Conservation (phyloP, 92 coral and sea anemone genomes). For the Nematostella vectensis region DNA sequence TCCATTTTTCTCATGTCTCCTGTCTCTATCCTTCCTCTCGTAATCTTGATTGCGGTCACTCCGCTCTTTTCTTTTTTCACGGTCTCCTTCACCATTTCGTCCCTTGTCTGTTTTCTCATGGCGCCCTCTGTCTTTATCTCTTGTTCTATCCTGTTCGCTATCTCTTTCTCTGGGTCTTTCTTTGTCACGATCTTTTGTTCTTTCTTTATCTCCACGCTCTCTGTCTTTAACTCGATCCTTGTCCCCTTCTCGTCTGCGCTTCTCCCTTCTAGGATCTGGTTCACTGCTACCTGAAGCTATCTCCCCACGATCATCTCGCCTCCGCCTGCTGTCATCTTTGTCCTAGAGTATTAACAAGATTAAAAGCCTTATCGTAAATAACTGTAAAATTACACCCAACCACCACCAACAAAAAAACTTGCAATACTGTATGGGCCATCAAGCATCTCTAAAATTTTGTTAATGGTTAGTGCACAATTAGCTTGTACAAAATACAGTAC, state of each 20-base stretch:
- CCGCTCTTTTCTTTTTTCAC: slow-evolving; percentile 18
- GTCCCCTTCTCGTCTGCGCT: slow-evolving; percentile 21
- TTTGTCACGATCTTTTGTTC: slow-evolving; percentile 22
- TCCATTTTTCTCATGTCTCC: slow-evolving; percentile 15
- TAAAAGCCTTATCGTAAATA: no score
- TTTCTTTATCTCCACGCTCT: slow-evolving; percentile 30
- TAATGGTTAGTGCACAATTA: no score
- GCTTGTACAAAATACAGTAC: no score
- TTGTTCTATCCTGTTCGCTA: slow-evolving; percentile 29
- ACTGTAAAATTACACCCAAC: no score
- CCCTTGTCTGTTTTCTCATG: slow-evolving; percentile 19
- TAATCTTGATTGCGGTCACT: slow-evolving; percentile 13
- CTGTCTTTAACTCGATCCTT: slow-evolving; percentile 11
- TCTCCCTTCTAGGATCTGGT: slow-evolving; percentile 16
- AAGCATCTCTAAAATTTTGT: not conserved
- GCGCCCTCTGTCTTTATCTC: slow-evolving; percentile 14
- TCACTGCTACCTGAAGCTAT: slow-evolving; percentile 7
- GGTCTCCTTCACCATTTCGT: slow-evolving; percentile 21
- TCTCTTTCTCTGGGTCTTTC: slow-evolving; percentile 19
- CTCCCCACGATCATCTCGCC: no score
- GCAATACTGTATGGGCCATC: not conserved
- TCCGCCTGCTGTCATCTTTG: no score
- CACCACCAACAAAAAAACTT: no score
- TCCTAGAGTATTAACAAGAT: no score
- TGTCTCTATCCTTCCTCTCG: slow-evolving; percentile 33